Conservation (phyloP, 2,888 invertebrate species). For the Xanthia icteritia region DNA sequence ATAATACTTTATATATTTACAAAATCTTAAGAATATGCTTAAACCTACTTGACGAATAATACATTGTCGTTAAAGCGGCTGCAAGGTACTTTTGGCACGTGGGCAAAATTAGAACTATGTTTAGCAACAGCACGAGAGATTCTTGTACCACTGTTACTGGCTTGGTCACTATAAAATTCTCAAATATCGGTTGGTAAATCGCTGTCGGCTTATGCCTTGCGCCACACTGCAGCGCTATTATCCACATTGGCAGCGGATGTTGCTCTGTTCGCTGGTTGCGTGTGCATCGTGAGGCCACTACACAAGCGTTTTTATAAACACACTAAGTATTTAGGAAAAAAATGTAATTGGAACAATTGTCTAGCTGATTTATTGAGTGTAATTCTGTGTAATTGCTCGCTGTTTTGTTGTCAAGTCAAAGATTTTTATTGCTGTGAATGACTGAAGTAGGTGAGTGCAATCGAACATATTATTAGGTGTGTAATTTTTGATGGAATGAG, state of each 20-base stretch:
- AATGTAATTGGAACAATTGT: conserved; percentile 17
- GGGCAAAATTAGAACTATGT: too few species aligned
- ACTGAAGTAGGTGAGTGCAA: conserved; percentile 6
- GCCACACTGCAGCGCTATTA: conserved; percentile 36
- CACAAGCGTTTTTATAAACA: conserved; percentile 40
- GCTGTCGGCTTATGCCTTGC: conserved; percentile 36
- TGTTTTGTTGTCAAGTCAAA: background rate
- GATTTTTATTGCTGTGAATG: conserved; percentile 15
- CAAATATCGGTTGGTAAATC: background rate
- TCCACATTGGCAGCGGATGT: conserved; percentile 43
- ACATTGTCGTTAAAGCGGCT: background rate
- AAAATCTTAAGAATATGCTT: background rate
- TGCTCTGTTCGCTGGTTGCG: conserved; percentile 67
- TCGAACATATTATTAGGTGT: background rate
- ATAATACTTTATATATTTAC: background rate
- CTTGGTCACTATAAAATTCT: background rate
- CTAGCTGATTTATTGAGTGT: conserved; percentile 34
- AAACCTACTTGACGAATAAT: background rate
- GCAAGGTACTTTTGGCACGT: background rate
- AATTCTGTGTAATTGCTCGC: conserved; percentile 27
- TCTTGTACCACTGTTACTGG: background rate
- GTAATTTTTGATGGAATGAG: too few species aligned
- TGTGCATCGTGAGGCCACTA: conserved; percentile 68
- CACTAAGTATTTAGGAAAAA: background rate
- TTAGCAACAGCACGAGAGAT: background rate